These are phyloP conservation scores for Papilio dardanus DNA, from an alignment of 1,140 invertebrate genomes.

Conservation along the genomic window DNA sequence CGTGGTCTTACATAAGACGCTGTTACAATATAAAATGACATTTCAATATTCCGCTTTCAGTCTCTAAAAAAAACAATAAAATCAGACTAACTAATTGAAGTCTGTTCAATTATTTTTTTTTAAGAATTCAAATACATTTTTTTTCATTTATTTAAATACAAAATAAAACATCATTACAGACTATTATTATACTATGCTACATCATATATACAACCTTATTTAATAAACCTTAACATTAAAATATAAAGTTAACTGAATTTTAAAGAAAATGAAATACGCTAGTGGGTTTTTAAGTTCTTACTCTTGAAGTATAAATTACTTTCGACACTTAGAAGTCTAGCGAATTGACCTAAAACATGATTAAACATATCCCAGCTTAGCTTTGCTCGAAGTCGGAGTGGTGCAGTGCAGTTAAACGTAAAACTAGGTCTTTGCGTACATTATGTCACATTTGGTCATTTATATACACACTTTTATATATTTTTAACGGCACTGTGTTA, in stretches of 20 bases:
- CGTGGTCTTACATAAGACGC: too few species aligned
- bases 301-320: constrained; percentile 11
- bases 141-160: too few species aligned
- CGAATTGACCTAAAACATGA: constrained; percentile 41
- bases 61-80: too few species aligned
- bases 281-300: not conserved
- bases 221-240: not conserved
- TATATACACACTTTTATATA: not conserved
- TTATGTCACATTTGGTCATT: constrained; percentile 13
- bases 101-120: too few species aligned
- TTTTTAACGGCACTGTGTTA: not conserved
- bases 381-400: constrained; percentile 39
- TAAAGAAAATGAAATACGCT: not conserved
- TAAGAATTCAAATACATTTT: too few species aligned
- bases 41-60: too few species aligned
- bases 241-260: not conserved
- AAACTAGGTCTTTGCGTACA: constrained; percentile 26
- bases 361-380: constrained; percentile 37
- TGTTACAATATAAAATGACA: too few species aligned
- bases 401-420: constrained; percentile 39
- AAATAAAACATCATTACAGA: too few species aligned
- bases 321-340: constrained; percentile 8
- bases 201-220: too few species aligned
- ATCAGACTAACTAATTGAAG: too few species aligned
- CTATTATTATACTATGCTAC: too few species aligned